These are phyloP conservation scores for Synanthedon tipuliformis DNA, from an alignment of 2,888 invertebrate species.

Conservation along the genomic window DNA sequence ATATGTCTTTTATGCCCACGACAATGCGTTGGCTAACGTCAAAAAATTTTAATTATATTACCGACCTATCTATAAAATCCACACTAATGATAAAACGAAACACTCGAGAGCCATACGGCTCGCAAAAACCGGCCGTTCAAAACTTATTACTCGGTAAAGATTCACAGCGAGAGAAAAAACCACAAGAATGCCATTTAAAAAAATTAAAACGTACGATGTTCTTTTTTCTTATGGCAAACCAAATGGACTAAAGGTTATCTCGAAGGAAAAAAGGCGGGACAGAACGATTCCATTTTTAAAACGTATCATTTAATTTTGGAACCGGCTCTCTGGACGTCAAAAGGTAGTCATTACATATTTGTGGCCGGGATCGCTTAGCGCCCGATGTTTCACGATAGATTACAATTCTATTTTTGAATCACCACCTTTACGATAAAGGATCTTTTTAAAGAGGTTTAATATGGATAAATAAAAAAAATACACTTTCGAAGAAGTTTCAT, in stretches of 20 bases:
- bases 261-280: conserved; percentile 66
- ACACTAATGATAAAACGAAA: conserved; percentile 9
- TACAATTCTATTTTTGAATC: conserved; percentile 41
- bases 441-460: not conserved
- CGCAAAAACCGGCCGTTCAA: conserved; percentile 52
- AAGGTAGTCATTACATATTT: conserved; percentile 68
- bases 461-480: too few relatives aligned
- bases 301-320: conserved; percentile 70
- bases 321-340: conserved; percentile 69
- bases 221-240: conserved; percentile 63
- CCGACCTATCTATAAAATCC: conserved; percentile 5
- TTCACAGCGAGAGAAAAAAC: conserved; percentile 63
- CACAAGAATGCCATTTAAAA: conserved; percentile 69
- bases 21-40: conserved; percentile 36
- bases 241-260: conserved; percentile 68
- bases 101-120: conserved; percentile 31
- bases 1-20: conserved; percentile 27
- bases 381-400: conserved; percentile 26
- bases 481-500: too few relatives aligned
- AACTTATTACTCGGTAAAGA: conserved; percentile 55
- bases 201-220: conserved; percentile 63
- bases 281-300: conserved; percentile 69
- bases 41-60: conserved; percentile 36
- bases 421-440: conserved; percentile 11
- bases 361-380: conserved; percentile 56